Evolutionary conservation across 2,888 invertebrate species (phyloP).

Genomic region (Holacanthella duospinosa): DNA sequence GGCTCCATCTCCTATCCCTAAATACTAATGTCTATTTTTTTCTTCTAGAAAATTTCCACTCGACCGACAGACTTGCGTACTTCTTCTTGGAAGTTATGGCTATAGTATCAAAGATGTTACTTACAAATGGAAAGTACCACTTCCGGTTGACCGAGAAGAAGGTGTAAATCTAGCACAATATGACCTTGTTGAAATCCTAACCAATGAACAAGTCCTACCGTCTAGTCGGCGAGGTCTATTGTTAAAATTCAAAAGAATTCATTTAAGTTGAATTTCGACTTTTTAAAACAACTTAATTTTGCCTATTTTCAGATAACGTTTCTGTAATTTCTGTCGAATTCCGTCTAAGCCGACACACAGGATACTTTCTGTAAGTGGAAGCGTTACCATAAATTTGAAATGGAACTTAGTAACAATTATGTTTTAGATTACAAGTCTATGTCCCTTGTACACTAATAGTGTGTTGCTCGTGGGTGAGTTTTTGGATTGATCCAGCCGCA

Average conservation of each 20-base stretch:
- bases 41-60: conserved; percentile 45
- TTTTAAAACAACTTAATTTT: neutral
- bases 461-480: conserved; percentile 54
- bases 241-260: neutral
- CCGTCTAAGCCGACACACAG: conserved; percentile 41
- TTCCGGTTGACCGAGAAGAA: conserved; percentile 46
- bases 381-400: neutral
- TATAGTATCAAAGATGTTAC: conserved; percentile 50
- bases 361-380: conserved; percentile 17
- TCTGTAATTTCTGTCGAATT: conserved; percentile 41
- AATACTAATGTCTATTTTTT: no score
- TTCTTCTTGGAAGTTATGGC: conserved; percentile 47
- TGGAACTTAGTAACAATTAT: neutral
- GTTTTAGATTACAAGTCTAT: conserved; percentile 49
- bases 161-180: conserved; percentile 51
- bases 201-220: conserved; percentile 35
- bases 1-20: no score
- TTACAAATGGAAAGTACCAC: conserved; percentile 47
- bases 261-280: neutral
- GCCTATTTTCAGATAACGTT: conserved; percentile 36
- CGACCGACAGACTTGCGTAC: conserved; percentile 46
- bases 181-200: conserved; percentile 48
- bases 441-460: conserved; percentile 54
- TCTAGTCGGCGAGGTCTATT: conserved; percentile 32
- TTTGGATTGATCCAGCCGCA: conserved; percentile 57